Base-by-base conservation (phyloP, 2,797 vertebrate genomes). In the Enoplosus armatus region DNA sequence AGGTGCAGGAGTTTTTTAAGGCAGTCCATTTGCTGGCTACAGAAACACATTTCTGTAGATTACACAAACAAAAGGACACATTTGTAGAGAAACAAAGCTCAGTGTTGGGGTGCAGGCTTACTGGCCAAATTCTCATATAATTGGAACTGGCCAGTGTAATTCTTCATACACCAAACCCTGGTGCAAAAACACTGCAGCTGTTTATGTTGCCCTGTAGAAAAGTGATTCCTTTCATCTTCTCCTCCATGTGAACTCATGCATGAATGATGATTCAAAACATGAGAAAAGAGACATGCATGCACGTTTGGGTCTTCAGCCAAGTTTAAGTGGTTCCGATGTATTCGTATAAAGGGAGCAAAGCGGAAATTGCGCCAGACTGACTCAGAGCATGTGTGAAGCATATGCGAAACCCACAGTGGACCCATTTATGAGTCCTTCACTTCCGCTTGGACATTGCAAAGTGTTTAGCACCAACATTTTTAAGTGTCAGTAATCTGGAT, bases 1-100 rank as follows among this genome's bases (percentile, higher is more conserved):
- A 83, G 84, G 74, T 79, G 79, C 24, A 43, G 18, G 54, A 69
- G 58, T 65, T 87, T 73, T 84, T 41, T 39, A 67, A 70, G 33
- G 65, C 76, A 56, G 53, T 77, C 61, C 54, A 60, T 84, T 62
- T 70, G 39, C 60, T 73, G 60, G 75, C 11, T 10, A 55, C 41
- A 29, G 79, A 68, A 79, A 79, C 55, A 76, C 24, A 73, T 82
- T 72, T 80, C 41, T 69, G 43, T 75, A 39, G 74, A 82, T 69
- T 73, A 67, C 29, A 72, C 77, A 81, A 77, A 88, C 83, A 87
- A 87, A 78, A 60, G 61, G 65, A 80, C 79, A 85, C 80, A 77
- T 87, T 85, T 81, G 53, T 58, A 66, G 71, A 47, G 67, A 72
- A 69, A 84, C 61, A 77, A 79, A 72, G 74, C 78, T 48, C 29